A percentile compares a stretch with the other conserved stretches of the same genome.
Conservation (phyloP, 2,888 invertebrate species). For the Epinotia demarniana region DNA sequence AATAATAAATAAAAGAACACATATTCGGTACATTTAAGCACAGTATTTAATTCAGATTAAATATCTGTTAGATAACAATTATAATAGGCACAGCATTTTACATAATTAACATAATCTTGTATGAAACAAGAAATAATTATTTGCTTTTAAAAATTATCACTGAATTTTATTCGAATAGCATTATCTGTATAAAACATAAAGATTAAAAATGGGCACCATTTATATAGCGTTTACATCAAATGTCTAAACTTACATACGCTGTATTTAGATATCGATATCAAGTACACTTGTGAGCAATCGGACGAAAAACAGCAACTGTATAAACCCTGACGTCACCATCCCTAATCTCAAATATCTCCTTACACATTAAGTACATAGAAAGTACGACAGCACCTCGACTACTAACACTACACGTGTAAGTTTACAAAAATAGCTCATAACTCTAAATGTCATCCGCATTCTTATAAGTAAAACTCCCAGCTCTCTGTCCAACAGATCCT, state of each 20-base stretch:
- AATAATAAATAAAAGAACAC: constrained; percentile 56
- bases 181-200: constrained; percentile 39
- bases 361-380: constrained; percentile 41
- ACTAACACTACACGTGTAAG: constrained; percentile 26
- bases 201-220: constrained; percentile 24
- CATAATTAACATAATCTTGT: constrained; percentile 58
- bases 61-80: constrained; percentile 66
- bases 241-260: constrained; percentile 4
- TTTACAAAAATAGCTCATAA: not conserved
- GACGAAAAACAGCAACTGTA: constrained; percentile 22
- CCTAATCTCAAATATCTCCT: constrained; percentile 28
- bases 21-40: constrained; percentile 62
- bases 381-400: constrained; percentile 41
- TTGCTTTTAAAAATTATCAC: constrained; percentile 58
- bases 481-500: constrained; percentile 28
- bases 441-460: constrained; percentile 22
- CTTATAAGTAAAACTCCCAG: constrained; percentile 11
- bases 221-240: constrained; percentile 7
- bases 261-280: constrained; percentile 25
- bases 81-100: constrained; percentile 62
- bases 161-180: constrained; percentile 52
- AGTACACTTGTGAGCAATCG: constrained; percentile 42
- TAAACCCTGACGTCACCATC: constrained; percentile 15
- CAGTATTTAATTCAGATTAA: constrained; percentile 63
- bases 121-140: constrained; percentile 52